These are phyloP conservation scores for Neolamprologus falcicula DNA, from an alignment of 2,113 vertebrate species.

Conservation along the genomic window DNA sequence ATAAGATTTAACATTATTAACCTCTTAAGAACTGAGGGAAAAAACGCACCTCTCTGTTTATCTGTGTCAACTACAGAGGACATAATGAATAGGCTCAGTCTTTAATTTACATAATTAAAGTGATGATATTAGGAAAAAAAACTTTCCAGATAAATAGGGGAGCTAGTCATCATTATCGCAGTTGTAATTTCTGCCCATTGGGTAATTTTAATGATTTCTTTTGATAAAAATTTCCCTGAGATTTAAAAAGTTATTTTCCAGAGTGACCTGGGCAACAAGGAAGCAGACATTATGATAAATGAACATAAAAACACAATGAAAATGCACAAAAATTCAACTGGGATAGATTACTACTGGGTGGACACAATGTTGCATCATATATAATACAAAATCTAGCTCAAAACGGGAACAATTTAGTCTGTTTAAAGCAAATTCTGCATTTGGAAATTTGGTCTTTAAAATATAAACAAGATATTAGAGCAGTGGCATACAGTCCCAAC, in stretches of 20 bases:
- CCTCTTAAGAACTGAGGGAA: not conserved
- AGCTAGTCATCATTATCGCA: not conserved
- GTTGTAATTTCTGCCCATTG: not conserved
- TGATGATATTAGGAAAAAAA: not conserved
- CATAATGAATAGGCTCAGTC: not conserved
- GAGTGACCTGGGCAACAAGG: not conserved
- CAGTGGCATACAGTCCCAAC: not conserved
- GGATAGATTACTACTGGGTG: not conserved
- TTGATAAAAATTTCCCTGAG: not conserved
- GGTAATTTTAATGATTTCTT: not conserved
- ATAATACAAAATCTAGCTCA: not conserved
- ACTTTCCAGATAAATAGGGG: not conserved
- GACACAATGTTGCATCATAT: not conserved
- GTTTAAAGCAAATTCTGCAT: not conserved
- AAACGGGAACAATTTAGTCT: not conserved
- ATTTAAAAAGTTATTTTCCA: not conserved
- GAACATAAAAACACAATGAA: not conserved
- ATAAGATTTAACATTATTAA: not conserved
- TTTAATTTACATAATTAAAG: not conserved
- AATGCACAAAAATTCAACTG: not conserved
- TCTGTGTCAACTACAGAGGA: not conserved
- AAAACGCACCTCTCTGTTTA: not conserved
- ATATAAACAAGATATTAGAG: not conserved
- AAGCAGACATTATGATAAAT: not conserved
- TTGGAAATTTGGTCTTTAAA: not conserved